These are phyloP conservation scores for Drosophila arizonae DNA, from an alignment of 1,140 invertebrate species.

Conservation along the genomic window DNA sequence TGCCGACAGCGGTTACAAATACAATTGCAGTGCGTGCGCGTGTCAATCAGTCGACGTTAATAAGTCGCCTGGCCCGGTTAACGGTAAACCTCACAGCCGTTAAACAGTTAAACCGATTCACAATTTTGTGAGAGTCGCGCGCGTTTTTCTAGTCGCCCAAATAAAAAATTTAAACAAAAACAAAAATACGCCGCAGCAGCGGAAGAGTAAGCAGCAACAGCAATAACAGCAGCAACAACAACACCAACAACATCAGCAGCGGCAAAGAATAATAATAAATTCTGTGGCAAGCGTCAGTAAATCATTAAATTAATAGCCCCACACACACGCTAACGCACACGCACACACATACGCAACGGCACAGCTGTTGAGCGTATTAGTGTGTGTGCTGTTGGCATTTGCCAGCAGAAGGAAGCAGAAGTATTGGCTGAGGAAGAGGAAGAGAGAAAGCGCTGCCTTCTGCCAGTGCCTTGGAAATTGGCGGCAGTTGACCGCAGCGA, in stretches of 20 bases:
- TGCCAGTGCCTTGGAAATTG: constrained; percentile 60
- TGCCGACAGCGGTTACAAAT: constrained; percentile 22
- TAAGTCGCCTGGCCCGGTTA: constrained; percentile 35
- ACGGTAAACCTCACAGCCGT: constrained; percentile 12
- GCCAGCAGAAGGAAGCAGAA: constrained; percentile 42
- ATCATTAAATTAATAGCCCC: constrained; percentile 79
- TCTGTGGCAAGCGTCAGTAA: constrained; percentile 72
- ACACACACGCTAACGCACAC: constrained; percentile 36
- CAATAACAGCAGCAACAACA: constrained; percentile 3
- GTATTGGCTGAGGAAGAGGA: constrained; percentile 8
- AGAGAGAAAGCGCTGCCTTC: constrained; percentile 29
- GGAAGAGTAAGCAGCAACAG: constrained; percentile 2
- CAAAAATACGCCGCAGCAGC: constrained; percentile 21
- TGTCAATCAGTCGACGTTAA: constrained; percentile 50
- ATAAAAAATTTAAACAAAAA: constrained; percentile 15
- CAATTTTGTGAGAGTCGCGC: constrained; percentile 37
- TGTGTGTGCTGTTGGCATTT: constrained; percentile 50
- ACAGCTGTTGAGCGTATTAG: constrained; percentile 56
- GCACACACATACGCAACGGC: constrained; percentile 17
- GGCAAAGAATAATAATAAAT: constrained; percentile 61
- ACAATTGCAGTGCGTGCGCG: constrained; percentile 41
- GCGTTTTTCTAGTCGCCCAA: constrained; percentile 38
- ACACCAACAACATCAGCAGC: background rate
- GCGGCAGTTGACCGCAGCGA: constrained; percentile 74
- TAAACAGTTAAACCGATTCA: constrained; percentile 3